Evolutionary conservation across 1,140 invertebrate species (phyloP).

Genomic region (Bombyx mandarina): DNA sequence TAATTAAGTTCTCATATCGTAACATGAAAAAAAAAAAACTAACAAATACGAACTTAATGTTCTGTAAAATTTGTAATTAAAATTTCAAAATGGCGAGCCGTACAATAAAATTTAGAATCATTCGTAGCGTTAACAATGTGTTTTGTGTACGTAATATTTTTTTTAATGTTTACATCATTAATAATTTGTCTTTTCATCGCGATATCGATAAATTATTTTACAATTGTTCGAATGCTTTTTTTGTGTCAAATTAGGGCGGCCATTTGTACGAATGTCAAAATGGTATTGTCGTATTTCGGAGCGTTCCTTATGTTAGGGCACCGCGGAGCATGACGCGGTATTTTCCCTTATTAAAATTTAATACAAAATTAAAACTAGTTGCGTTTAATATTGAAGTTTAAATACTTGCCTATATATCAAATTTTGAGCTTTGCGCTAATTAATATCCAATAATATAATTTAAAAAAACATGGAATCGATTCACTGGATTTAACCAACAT

Average conservation of each 20-base stretch:
- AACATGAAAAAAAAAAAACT: no score
- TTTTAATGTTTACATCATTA: conserved; percentile 45
- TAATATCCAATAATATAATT: no score
- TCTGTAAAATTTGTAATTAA: no score
- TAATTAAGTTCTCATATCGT: no score
- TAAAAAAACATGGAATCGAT: no score
- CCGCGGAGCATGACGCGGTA: neutral
- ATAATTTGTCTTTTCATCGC: conserved; percentile 42
- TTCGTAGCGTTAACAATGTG: conserved; percentile 53
- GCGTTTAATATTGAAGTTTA: no score
- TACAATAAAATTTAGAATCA: conserved; percentile 24
- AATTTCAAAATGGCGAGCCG: no score
- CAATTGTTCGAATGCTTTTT: conserved; percentile 60
- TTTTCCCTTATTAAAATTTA: neutral
- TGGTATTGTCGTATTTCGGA: neutral
- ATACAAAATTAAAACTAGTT: neutral
- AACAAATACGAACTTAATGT: no score
- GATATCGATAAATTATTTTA: conserved; percentile 62
- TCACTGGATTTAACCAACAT: no score
- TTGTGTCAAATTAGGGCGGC: conserved; percentile 62
- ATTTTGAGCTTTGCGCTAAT: no score
- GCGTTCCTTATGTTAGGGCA: neutral
- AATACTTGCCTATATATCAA: no score
- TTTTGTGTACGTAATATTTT: conserved; percentile 37
- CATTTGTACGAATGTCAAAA: conserved; percentile 40